Percentiles rank a stretch among this genome's conserved stretches.
phyloP scores from a whole-genome alignment of 1,140 invertebrate species.

The Atta cephalotes region DNA sequence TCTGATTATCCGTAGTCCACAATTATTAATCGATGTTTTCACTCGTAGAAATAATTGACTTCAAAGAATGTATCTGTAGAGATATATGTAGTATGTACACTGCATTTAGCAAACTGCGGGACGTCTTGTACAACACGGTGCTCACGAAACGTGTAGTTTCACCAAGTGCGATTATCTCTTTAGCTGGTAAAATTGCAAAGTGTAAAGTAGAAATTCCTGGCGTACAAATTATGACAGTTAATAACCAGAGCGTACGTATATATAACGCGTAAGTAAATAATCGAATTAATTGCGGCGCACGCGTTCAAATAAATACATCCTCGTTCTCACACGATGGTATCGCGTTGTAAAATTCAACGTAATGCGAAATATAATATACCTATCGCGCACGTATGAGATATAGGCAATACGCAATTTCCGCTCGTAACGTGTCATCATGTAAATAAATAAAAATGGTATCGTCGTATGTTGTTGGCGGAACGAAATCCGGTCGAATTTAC shows the following conservation, averaged over 20 bases:
- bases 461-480: constrained; percentile 52
- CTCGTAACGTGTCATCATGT: constrained; percentile 58
- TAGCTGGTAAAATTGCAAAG: constrained; percentile 48
- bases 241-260: constrained; percentile 47
- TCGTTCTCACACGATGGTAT: constrained; percentile 18
- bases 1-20: background rate
- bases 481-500: constrained; percentile 58
- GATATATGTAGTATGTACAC: background rate
- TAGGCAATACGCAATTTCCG: constrained; percentile 62
- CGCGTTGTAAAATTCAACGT: constrained; percentile 60
- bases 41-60: background rate
- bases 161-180: constrained; percentile 45
- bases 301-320: constrained; percentile 58
- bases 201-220: constrained; percentile 59
- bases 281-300: constrained; percentile 62
- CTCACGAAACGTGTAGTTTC: background rate
- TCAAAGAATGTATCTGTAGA: background rate
- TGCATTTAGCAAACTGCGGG: background rate
- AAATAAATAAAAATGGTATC: constrained; percentile 63
- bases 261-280: constrained; percentile 61
- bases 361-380: constrained; percentile 56
- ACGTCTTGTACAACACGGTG: background rate
- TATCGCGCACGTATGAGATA: constrained; percentile 29
- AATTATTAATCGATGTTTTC: background rate
- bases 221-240: constrained; percentile 57